Percentiles rank a stretch among this genome's conserved stretches.
Conservation (phyloP, 1,140 invertebrate species). For the Colletes latitarsis region DNA sequence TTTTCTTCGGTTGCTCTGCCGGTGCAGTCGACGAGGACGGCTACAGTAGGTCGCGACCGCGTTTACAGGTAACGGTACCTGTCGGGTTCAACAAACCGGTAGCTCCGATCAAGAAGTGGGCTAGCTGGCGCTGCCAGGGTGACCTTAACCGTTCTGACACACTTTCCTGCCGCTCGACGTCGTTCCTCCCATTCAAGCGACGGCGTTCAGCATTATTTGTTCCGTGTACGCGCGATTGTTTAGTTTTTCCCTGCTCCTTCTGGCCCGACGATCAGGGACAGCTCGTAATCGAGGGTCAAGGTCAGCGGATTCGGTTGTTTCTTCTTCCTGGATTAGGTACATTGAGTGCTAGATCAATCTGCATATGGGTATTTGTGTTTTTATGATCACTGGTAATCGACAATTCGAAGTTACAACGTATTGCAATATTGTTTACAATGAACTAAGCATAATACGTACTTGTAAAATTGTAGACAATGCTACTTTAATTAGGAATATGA, state of each 20-base stretch:
- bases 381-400: too few relatives aligned
- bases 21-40: background rate
- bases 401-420: too few relatives aligned
- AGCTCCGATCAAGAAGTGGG: constrained; percentile 73
- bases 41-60: constrained; percentile 77
- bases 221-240: background rate
- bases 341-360: too few relatives aligned
- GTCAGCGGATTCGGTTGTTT: background rate
- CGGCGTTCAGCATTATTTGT: constrained; percentile 25
- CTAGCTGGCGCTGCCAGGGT: constrained; percentile 73
- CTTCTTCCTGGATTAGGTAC: too few relatives aligned
- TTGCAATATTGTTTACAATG: too few relatives aligned
- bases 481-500: too few relatives aligned
- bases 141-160: constrained; percentile 73
- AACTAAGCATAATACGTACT: too few relatives aligned
- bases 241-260: background rate
- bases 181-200: constrained; percentile 13
- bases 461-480: too few relatives aligned
- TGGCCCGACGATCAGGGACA: background rate
- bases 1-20: background rate
- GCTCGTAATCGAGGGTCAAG: constrained; percentile 4
- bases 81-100: constrained; percentile 74
- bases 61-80: constrained; percentile 74
- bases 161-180: constrained; percentile 49
- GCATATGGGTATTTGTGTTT: too few relatives aligned